phyloP scores from a whole-genome alignment of 1,140 invertebrate genomes.

The Pectinophora gossypiella region DNA sequence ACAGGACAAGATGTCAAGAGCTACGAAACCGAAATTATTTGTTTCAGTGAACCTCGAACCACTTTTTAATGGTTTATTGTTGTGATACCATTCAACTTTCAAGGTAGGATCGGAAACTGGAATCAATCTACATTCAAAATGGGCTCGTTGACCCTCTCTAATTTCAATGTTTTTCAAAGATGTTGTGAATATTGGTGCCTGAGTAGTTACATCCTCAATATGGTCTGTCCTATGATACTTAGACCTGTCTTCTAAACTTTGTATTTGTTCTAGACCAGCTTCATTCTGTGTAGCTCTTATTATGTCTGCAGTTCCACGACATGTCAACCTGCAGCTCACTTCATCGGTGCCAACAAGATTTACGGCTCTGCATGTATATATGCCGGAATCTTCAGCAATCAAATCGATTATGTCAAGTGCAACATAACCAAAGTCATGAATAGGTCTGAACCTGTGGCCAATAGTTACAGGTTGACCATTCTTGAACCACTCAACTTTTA shows the following conservation, averaged over 20 bases:
- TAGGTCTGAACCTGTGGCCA: slow-evolving; percentile 93
- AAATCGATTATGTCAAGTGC: slow-evolving; percentile 93
- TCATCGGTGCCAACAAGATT: slow-evolving; percentile 93
- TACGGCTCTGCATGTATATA: slow-evolving; percentile 95
- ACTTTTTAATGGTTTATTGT: slow-evolving; percentile 91
- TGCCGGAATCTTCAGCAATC: slow-evolving; percentile 94
- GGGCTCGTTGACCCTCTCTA: slow-evolving; percentile 95
- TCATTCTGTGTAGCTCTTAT: slow-evolving; percentile 90
- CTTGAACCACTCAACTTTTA: slow-evolving; percentile 96
- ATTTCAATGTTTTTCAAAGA: slow-evolving; percentile 93
- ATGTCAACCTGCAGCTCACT: slow-evolving; percentile 83
- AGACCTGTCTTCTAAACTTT: slow-evolving; percentile 89
- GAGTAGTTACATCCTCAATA: slow-evolving; percentile 88
- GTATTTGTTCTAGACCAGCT: slow-evolving; percentile 89
- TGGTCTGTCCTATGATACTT: slow-evolving; percentile 84
- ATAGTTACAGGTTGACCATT: slow-evolving; percentile 92
- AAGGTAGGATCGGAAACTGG: slow-evolving; percentile 97
- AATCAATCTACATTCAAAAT: slow-evolving; percentile 96
- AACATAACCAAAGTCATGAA: slow-evolving; percentile 97
- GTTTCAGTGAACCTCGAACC: slow-evolving; percentile 93
- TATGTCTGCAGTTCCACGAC: slow-evolving; percentile 85
- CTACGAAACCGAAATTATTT: slow-evolving; percentile 96
- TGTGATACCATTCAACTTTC: slow-evolving; percentile 99
- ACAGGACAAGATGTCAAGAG: slow-evolving; percentile 93
- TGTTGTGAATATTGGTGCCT: slow-evolving; percentile 93